Conservation (phyloP, 92 coral and sea anemone genomes). For the Pocillopora meandrina region DNA sequence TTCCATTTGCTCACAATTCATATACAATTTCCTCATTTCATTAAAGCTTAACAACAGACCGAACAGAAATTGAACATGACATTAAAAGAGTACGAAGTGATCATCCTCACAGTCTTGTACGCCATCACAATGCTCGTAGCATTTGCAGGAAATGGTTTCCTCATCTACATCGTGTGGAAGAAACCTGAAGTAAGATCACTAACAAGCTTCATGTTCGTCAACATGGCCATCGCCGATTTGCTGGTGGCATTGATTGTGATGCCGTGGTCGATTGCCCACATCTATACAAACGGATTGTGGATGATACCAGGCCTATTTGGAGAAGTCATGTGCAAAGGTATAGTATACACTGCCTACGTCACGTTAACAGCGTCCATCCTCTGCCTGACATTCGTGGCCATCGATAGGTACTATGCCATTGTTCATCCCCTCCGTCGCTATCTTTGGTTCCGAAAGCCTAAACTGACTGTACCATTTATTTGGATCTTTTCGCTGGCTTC, state of each 20-base stretch:
- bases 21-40: background rate
- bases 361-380: conserved; percentile 21
- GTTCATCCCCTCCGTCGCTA: background rate
- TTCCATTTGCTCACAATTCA: too few relatives aligned
- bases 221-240: conserved; percentile 2
- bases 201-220: conserved; percentile 16
- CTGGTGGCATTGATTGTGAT: conserved; percentile 3
- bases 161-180: conserved; percentile 16
- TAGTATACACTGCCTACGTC: background rate
- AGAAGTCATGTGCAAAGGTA: conserved; percentile 4
- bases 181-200: conserved; percentile 1
- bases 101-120: background rate
- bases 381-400: conserved; percentile 8
- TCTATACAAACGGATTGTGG: background rate
- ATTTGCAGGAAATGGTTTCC: background rate
- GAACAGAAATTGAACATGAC: background rate
- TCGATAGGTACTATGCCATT: conserved; percentile 32
- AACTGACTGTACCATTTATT: conserved; percentile 1
- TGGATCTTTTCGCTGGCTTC: conserved; percentile 12
- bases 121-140: background rate
- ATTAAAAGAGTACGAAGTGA: background rate
- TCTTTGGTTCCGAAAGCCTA: conserved; percentile 30
- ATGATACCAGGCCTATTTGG: background rate
- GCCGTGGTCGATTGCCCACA: background rate
- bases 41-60: background rate